A percentile compares a stretch with the other conserved stretches of the same genome.
phyloP scores from a whole-genome alignment of 2,113 vertebrate species.

The Hemiscyllium ocellatum region DNA sequence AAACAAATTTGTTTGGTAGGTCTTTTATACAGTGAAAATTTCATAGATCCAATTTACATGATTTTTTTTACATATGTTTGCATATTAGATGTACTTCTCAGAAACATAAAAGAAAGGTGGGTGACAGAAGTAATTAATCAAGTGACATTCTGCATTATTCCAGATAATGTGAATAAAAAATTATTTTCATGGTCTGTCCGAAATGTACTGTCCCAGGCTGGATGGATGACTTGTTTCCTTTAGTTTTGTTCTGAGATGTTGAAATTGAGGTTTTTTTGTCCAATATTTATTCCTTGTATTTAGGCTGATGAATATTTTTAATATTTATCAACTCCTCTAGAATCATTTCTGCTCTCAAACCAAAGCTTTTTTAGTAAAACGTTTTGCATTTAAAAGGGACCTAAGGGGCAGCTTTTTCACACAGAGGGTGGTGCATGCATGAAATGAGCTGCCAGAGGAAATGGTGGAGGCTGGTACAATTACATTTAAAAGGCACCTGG shows the following conservation, averaged over 20 bases:
- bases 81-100: background rate
- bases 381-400: background rate
- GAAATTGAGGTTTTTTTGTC: background rate
- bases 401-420: too few species aligned
- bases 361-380: background rate
- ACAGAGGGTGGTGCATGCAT: too few species aligned
- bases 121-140: background rate
- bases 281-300: background rate
- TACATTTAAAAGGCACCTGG: too few species aligned
- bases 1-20: constrained; percentile 96
- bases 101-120: background rate
- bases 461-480: too few species aligned
- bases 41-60: background rate
- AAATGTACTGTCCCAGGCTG: background rate
- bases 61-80: background rate
- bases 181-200: background rate
- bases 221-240: background rate
- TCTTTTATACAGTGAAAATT: background rate
- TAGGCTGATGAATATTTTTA: background rate
- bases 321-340: background rate
- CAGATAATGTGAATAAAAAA: background rate
- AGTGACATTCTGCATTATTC: background rate
- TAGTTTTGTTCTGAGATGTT: background rate
- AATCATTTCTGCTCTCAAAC: background rate
- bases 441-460: too few species aligned